A percentile compares a stretch with the other conserved stretches of the same genome.
These are phyloP conservation scores for Neuroterus valhalla DNA, from an alignment of 1,140 invertebrate genomes.

Conservation along the genomic window DNA sequence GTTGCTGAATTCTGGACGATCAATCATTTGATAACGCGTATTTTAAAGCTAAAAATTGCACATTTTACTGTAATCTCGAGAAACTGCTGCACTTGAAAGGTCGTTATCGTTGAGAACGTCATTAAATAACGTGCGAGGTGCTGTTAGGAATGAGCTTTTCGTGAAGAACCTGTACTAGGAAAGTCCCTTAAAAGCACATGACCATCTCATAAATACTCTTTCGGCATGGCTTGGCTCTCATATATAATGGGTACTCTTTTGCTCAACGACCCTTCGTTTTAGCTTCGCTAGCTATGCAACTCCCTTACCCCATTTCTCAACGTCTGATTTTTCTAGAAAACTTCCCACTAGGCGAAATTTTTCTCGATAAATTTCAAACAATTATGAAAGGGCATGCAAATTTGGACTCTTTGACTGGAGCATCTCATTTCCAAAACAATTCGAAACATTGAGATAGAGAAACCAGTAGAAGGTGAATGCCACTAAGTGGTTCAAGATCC, in stretches of 20 bases:
- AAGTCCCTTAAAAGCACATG: constrained; percentile 31
- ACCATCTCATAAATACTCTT: constrained; percentile 36
- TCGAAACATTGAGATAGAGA: no score
- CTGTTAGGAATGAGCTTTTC: neutral
- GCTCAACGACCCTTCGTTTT: constrained; percentile 4
- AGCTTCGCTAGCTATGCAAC: neutral
- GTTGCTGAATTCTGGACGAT: no score
- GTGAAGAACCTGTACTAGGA: neutral
- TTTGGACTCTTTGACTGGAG: no score
- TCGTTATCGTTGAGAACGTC: neutral
- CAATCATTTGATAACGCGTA: no score
- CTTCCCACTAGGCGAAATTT: neutral
- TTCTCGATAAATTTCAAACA: no score
- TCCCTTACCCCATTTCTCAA: constrained; percentile 1
- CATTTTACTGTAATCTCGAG: no score
- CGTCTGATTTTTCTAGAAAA: neutral
- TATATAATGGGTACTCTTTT: constrained; percentile 43
- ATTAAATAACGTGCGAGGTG: neutral
- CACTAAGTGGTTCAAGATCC: no score
- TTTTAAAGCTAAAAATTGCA: no score
- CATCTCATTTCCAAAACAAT: no score
- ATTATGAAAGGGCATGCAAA: no score
- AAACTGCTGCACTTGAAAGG: neutral
- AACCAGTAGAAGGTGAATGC: no score
- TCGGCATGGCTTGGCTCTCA: constrained; percentile 45